Conservation (phyloP, 2,113 vertebrate species). For the Hemiprocne comata region DNA sequence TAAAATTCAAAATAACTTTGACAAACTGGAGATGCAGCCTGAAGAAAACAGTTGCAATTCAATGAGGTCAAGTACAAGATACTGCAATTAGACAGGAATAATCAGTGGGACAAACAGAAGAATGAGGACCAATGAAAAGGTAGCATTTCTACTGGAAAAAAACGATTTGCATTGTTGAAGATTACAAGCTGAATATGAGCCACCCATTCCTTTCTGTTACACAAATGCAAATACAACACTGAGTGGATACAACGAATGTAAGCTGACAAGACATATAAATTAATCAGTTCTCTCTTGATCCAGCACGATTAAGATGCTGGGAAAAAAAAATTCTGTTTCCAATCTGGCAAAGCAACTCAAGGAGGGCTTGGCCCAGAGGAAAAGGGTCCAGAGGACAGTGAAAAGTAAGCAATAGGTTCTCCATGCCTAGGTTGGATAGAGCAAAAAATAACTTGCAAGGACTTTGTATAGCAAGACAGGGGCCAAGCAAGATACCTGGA, state of each 20-base stretch:
- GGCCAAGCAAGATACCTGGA: background rate
- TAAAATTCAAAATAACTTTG: conserved; percentile 28
- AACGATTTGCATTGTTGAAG: background rate
- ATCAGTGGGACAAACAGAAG: background rate
- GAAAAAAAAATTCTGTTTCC: background rate
- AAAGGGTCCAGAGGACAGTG: fast-evolving
- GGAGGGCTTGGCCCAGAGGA: background rate
- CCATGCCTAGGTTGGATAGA: background rate
- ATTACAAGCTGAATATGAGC: background rate
- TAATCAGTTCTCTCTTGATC: background rate
- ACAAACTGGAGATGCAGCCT: background rate
- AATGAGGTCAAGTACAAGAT: conserved; percentile 33
- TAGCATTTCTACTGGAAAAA: background rate
- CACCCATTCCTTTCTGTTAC: background rate
- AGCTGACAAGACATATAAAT: background rate
- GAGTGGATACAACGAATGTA: background rate
- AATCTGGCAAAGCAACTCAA: background rate
- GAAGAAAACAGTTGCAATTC: background rate
- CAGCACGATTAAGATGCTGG: background rate
- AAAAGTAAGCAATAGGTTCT: background rate
- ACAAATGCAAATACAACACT: background rate
- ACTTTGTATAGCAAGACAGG: background rate
- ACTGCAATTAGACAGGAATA: background rate
- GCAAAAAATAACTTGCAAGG: background rate
- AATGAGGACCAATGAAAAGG: background rate